Conservation (phyloP, 2,888 invertebrate genomes). For the Pheosia gnoma region DNA sequence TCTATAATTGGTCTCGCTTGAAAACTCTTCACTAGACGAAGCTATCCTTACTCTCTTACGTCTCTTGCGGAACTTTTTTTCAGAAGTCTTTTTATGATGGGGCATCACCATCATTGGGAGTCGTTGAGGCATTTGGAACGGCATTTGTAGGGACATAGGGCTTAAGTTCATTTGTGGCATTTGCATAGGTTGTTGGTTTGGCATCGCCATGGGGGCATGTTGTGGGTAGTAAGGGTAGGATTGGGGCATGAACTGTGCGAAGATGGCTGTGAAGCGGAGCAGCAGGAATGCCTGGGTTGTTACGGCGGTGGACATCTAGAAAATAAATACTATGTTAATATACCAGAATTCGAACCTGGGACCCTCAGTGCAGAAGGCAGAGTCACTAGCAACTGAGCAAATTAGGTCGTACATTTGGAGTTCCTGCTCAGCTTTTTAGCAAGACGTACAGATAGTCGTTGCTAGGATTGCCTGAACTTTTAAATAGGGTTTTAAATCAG, state of each 20-base stretch:
- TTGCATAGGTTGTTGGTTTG: conserved; percentile 41
- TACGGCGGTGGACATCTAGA: conserved; percentile 23
- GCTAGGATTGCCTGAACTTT: too few species aligned
- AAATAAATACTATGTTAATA: background rate
- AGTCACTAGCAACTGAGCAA: too few species aligned
- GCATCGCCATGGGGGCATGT: conserved; percentile 34
- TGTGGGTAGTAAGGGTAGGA: conserved; percentile 11
- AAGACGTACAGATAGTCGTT: too few species aligned
- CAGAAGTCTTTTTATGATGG: conserved; percentile 53
- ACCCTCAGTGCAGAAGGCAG: too few species aligned
- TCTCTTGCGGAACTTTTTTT: conserved; percentile 37
- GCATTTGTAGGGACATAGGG: conserved; percentile 28
- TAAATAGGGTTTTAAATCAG: too few species aligned
- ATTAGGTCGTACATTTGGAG: too few species aligned
- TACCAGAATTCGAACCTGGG: too few species aligned
- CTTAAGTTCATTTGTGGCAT: conserved; percentile 18
- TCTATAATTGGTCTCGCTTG: conserved; percentile 29
- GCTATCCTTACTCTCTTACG: conserved; percentile 21
- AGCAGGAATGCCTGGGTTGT: conserved; percentile 10
- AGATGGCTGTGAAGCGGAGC: conserved; percentile 13
- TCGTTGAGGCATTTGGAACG: conserved; percentile 47
- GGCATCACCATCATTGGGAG: conserved; percentile 71
- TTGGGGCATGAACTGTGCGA: conserved; percentile 26
- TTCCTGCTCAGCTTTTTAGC: too few species aligned
- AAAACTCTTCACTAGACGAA: conserved; percentile 40